Base-by-base conservation (phyloP, 2,888 invertebrate species). In the Lobophora halterata region DNA sequence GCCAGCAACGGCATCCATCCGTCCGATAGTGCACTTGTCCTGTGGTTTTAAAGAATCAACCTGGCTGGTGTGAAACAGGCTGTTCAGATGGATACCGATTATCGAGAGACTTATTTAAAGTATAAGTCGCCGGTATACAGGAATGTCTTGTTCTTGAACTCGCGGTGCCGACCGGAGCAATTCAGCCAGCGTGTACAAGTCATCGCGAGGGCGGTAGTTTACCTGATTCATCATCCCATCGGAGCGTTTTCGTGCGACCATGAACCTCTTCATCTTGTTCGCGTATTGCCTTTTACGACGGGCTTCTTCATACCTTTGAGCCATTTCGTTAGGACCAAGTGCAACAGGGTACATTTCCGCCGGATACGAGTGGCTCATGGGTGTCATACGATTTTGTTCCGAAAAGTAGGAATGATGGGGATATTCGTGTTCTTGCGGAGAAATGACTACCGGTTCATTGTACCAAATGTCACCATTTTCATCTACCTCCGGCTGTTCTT, bases 81-180 rank as follows among this genome's bases (percentile, higher is more conserved):
- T 55, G 55, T 40, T 59, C 52, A 51, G 55, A 58, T 65, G 66
- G 68, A 68, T 69, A 57, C 63, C 61, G 36, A 28, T 41, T 24
- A 52, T 58, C 39, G 37, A 50, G 44, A 48, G 36, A 62, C 47
- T 55, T 50, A 46, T 68, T 73, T 90, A 91, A 64, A 91, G 85
- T 69, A 91, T 87, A 72, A 90, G 81, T 67, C 91, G 89, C 66
- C 90, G 90, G 64, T 90, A 90, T 2, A 90, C 76, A 25, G 91
- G 90, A 30, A 89, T 79, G 40, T 90, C 89, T 46, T 89, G 88
- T 48, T 88, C 90, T 65, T 81, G 83, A 23, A 87, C 88, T 29
- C 83, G 70, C 1, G 87, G 88, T n/a, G 86, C 77, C 3, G 88
- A 82, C 49, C 86, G 82, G 35, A 91, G 73, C 25, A 91, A 74